Percentiles rank a stretch among this genome's conserved stretches.
phyloP scores from a whole-genome alignment of 2,888 invertebrate genomes.

The Phrixothrix hirtus region DNA sequence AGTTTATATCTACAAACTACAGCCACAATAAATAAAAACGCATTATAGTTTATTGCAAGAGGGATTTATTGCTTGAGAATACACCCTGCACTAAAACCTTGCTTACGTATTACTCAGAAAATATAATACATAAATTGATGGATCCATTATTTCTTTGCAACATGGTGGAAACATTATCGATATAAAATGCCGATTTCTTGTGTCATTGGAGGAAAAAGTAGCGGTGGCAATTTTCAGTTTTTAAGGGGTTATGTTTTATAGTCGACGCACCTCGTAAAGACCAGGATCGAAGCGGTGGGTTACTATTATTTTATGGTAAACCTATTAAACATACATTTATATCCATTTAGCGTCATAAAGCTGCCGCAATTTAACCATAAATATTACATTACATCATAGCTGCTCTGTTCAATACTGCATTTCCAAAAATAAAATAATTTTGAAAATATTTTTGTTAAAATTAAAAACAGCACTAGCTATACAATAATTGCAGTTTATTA shows the following conservation, averaged over 20 bases:
- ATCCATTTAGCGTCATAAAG: constrained; percentile 48
- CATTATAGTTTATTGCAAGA: too few relatives aligned
- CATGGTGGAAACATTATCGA: constrained; percentile 7
- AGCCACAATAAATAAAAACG: too few relatives aligned
- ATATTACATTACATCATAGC: constrained; percentile 44
- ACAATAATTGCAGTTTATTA: too few relatives aligned
- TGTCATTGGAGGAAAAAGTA: constrained; percentile 8
- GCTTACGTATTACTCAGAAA: neutral
- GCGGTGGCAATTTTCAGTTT: constrained; percentile 19
- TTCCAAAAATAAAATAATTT: too few relatives aligned
- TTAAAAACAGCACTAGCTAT: too few relatives aligned
- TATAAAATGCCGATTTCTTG: constrained; percentile 18
- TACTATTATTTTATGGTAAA: constrained; percentile 46
- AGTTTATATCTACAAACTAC: too few relatives aligned
- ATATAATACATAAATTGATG: constrained; percentile 10
- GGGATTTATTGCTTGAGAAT: constrained; percentile 45
- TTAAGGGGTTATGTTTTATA: constrained; percentile 17
- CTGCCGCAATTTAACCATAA: constrained; percentile 44
- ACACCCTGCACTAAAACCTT: constrained; percentile 29
- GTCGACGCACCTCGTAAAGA: constrained; percentile 38
- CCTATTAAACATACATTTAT: constrained; percentile 50
- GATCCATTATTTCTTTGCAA: constrained; percentile 1
- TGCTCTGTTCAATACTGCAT: constrained; percentile 34
- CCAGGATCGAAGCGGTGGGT: constrained; percentile 39
- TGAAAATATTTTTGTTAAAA: too few relatives aligned